Evolutionary conservation across 2,797 vertebrate genomes (phyloP).

Genomic region (Brotogeris chrysoptera): DNA sequence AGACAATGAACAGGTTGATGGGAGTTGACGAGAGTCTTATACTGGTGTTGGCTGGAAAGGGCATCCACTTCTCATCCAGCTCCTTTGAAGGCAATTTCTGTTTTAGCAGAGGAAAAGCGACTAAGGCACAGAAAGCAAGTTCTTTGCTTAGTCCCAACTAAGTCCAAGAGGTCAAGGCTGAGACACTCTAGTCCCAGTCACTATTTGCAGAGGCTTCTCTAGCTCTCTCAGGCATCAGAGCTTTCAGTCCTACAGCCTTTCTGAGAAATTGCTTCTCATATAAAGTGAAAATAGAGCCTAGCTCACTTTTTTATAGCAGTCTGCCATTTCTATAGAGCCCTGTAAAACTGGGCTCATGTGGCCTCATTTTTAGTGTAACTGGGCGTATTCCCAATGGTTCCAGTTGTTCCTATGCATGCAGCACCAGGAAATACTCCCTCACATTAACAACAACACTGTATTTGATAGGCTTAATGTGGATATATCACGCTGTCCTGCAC

Average conservation of each 20-base stretch:
- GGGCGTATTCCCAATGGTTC: neutral
- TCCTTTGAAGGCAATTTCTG: neutral
- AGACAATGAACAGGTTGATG: neutral
- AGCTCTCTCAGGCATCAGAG: neutral
- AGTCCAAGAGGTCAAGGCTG: neutral
- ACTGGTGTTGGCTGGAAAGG: neutral
- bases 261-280: neutral
- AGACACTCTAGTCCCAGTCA: neutral
- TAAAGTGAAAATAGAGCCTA: neutral
- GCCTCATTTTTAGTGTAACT: neutral
- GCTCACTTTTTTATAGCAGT: neutral
- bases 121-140: neutral
- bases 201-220: neutral
- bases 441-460: neutral
- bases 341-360: neutral
- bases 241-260: neutral
- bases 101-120: neutral
- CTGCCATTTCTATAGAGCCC: neutral
- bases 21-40: neutral
- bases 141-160: neutral
- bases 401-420: neutral
- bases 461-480: neutral
- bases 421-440: neutral
- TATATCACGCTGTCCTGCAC: neutral
- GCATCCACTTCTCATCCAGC: neutral